Evolutionary conservation across 2,888 invertebrate genomes (phyloP), one percentile per base, ranked within the genome.

Genomic region (Stenodera caucasica): DNA sequence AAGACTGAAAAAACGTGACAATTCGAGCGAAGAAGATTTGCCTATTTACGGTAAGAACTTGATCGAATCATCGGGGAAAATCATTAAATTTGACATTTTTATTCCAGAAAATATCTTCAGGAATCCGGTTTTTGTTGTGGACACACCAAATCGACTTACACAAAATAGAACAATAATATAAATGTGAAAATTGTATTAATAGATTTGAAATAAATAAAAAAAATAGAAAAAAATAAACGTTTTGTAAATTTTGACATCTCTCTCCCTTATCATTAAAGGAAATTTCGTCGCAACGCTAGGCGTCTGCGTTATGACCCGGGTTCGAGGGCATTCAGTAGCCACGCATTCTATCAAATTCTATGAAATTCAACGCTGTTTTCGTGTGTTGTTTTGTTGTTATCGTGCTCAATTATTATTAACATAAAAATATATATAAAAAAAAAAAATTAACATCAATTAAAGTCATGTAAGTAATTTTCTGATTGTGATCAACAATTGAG

Each of bases 231-330:
- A 33, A 33, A 33, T 33, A 33, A 33, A 33, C 33, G n/a, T n/a
- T 5, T 14, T 35, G 5, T 35, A 4, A 2, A 7, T 14, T 35
- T 5, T 4, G 12, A 14, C n/a, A 4, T n/a, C 14, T n/a, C 1
- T 37, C 15, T 37, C 26, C 26, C 26, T 4, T 26, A 26, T 26
- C 26, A 5, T 26, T 26, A 6, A 37, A 18, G 23, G 23, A 35
- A 33, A 54, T n/a, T 40, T 14, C 54, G 54, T 35, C 54, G 14
- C 3, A 53, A 37, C 49, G 49, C 61, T 53, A 49, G 56, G 64
- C 67, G 67, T 61, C 67, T 60, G 67, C 67, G 67, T 62, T 61
- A 53, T 67, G 67, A 67, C 63, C 67, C 61, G 54, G 53, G 54
- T 57, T 54, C 45, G 55, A 30, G 49, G 57, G 56, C 61, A 56